Percentiles rank a stretch among this genome's conserved stretches.
These are phyloP conservation scores for Bradypus variegatus DNA, from an alignment of 2,797 vertebrate genomes.

Conservation along the genomic window DNA sequence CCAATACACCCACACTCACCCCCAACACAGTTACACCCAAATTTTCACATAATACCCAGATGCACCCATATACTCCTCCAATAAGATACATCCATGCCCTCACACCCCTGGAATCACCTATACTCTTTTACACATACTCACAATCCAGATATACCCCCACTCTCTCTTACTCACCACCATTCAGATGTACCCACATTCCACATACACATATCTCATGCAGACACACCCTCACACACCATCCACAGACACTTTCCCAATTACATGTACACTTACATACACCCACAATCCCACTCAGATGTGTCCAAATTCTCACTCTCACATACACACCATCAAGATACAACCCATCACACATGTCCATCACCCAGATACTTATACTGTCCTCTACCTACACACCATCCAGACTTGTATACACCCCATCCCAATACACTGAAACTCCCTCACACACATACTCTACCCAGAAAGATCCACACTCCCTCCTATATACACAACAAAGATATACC, in stretches of 20 bases:
- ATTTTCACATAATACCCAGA: constrained; percentile 8
- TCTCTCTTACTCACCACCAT: neutral
- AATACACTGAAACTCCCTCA: neutral
- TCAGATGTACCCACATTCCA: neutral
- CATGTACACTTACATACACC: neutral
- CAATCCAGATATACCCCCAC: neutral
- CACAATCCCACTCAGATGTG: neutral
- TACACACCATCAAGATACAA: neutral
- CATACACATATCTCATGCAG: neutral
- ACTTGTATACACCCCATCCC: neutral
- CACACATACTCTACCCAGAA: neutral
- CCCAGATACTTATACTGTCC: constrained; percentile 2
- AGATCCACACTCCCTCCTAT: neutral
- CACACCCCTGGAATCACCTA: constrained; percentile 5
- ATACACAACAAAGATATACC: neutral
- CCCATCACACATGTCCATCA: neutral
- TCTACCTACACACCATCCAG: neutral
- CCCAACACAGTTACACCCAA: neutral
- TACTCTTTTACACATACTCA: neutral
- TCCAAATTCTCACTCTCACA: neutral
- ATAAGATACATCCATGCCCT: neutral
- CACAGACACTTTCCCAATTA: neutral
- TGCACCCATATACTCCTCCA: neutral
- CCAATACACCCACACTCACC: neutral
- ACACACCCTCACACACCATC: neutral